Percentiles rank a stretch among this genome's conserved stretches.
Evolutionary conservation across 2,888 invertebrate genomes (phyloP).

Genomic region (Lagria hirta): DNA sequence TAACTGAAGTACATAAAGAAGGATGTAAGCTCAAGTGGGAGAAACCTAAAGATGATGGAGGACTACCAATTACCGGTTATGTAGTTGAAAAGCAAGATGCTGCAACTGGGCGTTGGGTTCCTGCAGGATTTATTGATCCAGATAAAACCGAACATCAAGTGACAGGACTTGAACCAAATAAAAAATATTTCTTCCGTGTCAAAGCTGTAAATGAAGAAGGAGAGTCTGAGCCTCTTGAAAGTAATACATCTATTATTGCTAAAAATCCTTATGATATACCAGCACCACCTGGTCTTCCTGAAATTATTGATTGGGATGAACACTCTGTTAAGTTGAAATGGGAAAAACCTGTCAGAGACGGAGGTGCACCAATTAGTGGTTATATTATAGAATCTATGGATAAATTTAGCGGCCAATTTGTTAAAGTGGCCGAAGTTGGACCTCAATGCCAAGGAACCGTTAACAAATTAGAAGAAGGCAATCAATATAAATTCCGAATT

Average conservation of each 20-base stretch:
- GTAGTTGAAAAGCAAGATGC: slow-evolving; percentile 94
- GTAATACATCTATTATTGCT: slow-evolving; percentile 84
- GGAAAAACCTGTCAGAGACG: slow-evolving; percentile 87
- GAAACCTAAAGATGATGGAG: slow-evolving; percentile 95
- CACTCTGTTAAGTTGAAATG: slow-evolving; percentile 88
- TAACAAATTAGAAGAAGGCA: slow-evolving; percentile 86
- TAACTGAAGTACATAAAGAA: slow-evolving; percentile 87
- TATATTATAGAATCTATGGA: slow-evolving; percentile 93
- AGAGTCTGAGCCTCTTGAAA: slow-evolving; percentile 91
- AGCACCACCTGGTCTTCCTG: slow-evolving; percentile 85
- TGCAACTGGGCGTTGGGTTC: slow-evolving; percentile 83
- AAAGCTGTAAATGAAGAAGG: slow-evolving; percentile 97
- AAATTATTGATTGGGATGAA: slow-evolving; percentile 88
- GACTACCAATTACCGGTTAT: slow-evolving; percentile 86
- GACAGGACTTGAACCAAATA: slow-evolving; percentile 89
- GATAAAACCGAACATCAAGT: slow-evolving; percentile 80
- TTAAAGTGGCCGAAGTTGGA: slow-evolving; percentile 85
- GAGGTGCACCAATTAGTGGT: slow-evolving; percentile 91
- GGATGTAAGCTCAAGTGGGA: slow-evolving; percentile 93
- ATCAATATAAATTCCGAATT: slow-evolving; percentile 93
- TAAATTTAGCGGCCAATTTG: slow-evolving; percentile 79
- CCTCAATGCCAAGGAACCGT: slow-evolving; percentile 85
- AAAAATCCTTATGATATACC: slow-evolving; percentile 97
- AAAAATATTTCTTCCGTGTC: slow-evolving; percentile 96
- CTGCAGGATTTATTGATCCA: slow-evolving; percentile 80